Base-by-base conservation (phyloP, 2,888 invertebrate genomes). In the Seira ritae region DNA sequence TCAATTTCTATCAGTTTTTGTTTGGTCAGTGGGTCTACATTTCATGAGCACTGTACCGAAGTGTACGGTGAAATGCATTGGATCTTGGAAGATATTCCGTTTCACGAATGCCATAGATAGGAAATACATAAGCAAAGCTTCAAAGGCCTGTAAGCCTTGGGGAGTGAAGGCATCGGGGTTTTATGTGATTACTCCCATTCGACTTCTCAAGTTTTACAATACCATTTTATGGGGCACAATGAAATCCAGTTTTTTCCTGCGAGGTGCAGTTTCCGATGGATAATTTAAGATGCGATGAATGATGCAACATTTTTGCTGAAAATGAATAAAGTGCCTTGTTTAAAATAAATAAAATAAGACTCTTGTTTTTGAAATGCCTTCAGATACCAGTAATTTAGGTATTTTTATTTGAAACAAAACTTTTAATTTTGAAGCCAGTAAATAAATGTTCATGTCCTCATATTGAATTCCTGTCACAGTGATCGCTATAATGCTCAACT, bases 81-180 rank as follows among this genome's bases (percentile, higher is more conserved):
- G 15, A 15, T 67, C 67, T 15, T 67, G 67, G 67, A 23, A 67
- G n/a, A 8, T 67, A 22, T 67, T 67, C 12, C 1, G 6, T 1
- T 67, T 42, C 42, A 42, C 15, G 67, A 67, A 12, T 67, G 4
- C 10, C 15, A 24, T 17, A 22, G 67, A 67, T 17, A 67, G 17
- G 17, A 67, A 67, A 17, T 67, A 67, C 24, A 67, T 67, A 6
- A 1, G 8, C 2, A 24, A 15, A 22, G 24, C 23, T 15, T 15
- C 24, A 1, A 67, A 24, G 24, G 67, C 23, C 67, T 67, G 67
- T 15, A 67, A 15, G 22, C 67, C 67, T 1, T 67, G 67, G 67
- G 23, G 23, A 3, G 15, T 67, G 0, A 67, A 17, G 17, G 67
- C 67, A 15, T 67, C 67, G 22, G 67, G 67, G 6, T 67, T 67